Conservation (phyloP, 1,140 invertebrate species). For the Lucilia cuprina region DNA sequence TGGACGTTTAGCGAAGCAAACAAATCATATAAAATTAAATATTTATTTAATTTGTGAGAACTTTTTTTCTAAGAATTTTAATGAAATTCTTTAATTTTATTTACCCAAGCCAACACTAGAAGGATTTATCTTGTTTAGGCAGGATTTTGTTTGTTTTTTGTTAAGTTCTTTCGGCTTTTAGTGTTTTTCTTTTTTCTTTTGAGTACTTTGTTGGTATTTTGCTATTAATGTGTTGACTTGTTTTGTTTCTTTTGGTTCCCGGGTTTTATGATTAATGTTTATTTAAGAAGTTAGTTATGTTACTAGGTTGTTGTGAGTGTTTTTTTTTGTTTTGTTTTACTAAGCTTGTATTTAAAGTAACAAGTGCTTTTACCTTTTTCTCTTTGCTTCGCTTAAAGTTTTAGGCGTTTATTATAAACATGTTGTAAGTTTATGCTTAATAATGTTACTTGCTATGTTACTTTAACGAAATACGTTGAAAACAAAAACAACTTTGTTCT, state of each 20-base stretch:
- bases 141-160: not conserved
- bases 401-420: constrained; percentile 28
- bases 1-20: no score
- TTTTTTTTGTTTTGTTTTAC: not conserved
- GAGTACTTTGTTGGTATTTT: not conserved
- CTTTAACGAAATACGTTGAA: not conserved
- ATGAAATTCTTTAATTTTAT: no score
- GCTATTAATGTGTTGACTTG: not conserved
- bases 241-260: not conserved
- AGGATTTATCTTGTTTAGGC: not conserved
- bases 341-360: constrained; percentile 20
- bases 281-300: constrained; percentile 20
- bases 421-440: constrained; percentile 28
- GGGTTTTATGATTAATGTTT: constrained; percentile 21
- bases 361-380: constrained; percentile 17
- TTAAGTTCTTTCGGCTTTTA: not conserved
- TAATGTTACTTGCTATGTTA: constrained; percentile 26
- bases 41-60: no score
- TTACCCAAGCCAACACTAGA: no score
- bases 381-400: not conserved
- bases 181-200: not conserved
- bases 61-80: no score
- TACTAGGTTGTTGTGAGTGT: constrained; percentile 20
- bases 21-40: no score
- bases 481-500: not conserved